Base-by-base conservation (phyloP, 2,797 vertebrate genomes). In the Falco concolor region DNA sequence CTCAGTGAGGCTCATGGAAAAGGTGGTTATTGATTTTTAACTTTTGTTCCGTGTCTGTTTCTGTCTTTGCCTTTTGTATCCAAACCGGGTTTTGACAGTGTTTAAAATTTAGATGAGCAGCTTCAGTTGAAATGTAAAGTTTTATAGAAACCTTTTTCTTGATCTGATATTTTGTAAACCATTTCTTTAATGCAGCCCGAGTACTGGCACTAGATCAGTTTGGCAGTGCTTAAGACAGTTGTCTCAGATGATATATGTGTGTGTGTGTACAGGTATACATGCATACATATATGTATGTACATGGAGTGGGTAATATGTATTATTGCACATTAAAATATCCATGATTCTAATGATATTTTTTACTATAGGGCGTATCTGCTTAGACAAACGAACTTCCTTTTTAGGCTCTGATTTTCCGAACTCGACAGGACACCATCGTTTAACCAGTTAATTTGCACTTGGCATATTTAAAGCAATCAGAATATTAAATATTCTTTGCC, bases 231-330 rank as follows among this genome's bases (percentile, higher is more conserved):
- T 12, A 5, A 24, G 57, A 6, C 28, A 4, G 60, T 12, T 7
- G 12, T 23, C 50, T 12, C 40, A 18, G 42, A 42, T 42, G 21
- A 14, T 28, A 12, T 32, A 5, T 20, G 6, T 5, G 34, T 21
- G 22, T 44, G 44, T 3, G 36, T 14, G 19, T 25, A 8, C 25
- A 2, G 12, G 22, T 7, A 13, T 13, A 20, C 53, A 15, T 4
- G 17, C 30, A 11, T 10, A 18, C 52, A 30, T 10, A 13, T 8
- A 3, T 6, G 45, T 8, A 3, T 28, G 7, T 20, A 8, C 54
- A 2, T 3, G 40, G 67, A 23, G 67, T 7, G 63, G 38, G 36
- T 21, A 1, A 10, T 1, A 4, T 0, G 10, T 20, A 3, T 42
- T 21, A 13, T 8, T 42, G 78, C 63, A 34, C 52, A 5, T 30